Percentiles rank a stretch among this genome's conserved stretches.
These are phyloP conservation scores for Taenioides sp. DNA, from an alignment of 2,797 vertebrate species.

Conservation along the genomic window DNA sequence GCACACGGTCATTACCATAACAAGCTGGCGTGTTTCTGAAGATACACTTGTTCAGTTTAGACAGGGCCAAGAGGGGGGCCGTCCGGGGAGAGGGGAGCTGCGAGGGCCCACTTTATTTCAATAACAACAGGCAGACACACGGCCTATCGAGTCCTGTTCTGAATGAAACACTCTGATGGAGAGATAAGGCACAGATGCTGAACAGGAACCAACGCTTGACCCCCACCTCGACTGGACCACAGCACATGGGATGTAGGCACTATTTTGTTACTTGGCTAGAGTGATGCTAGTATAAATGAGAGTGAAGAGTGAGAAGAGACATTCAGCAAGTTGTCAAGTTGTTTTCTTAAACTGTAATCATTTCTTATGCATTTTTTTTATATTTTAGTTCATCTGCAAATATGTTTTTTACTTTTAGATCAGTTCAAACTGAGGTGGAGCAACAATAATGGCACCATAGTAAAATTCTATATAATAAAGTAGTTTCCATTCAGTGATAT, in stretches of 20 bases:
- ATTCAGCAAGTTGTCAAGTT: background rate
- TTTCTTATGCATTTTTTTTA: too few species aligned
- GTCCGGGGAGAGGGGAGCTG: constrained; percentile 39
- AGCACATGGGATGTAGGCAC: background rate
- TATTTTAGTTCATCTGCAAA: too few species aligned
- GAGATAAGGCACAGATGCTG: constrained; percentile 80
- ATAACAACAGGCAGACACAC: constrained; percentile 83
- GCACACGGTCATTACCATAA: constrained; percentile 92
- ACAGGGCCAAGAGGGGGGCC: constrained; percentile 61
- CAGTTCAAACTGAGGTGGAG: too few species aligned
- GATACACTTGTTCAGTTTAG: constrained; percentile 90
- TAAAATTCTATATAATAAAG: too few species aligned
- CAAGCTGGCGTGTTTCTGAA: constrained; percentile 91
- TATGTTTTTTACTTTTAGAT: too few species aligned
- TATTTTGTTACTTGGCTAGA: background rate
- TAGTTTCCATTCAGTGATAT: too few species aligned
- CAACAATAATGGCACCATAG: too few species aligned
- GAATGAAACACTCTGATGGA: constrained; percentile 81
- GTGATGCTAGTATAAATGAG: too few species aligned
- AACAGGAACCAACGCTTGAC: constrained; percentile 63
- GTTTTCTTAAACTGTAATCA: background rate
- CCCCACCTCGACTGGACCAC: constrained; percentile 28
- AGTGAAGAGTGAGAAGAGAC: background rate
- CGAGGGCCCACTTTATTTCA: constrained; percentile 78
- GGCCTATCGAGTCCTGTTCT: constrained; percentile 76